Percentiles rank a stretch among this genome's conserved stretches.
Conservation (phyloP, 2,888 invertebrate species). For the Timema podura region DNA sequence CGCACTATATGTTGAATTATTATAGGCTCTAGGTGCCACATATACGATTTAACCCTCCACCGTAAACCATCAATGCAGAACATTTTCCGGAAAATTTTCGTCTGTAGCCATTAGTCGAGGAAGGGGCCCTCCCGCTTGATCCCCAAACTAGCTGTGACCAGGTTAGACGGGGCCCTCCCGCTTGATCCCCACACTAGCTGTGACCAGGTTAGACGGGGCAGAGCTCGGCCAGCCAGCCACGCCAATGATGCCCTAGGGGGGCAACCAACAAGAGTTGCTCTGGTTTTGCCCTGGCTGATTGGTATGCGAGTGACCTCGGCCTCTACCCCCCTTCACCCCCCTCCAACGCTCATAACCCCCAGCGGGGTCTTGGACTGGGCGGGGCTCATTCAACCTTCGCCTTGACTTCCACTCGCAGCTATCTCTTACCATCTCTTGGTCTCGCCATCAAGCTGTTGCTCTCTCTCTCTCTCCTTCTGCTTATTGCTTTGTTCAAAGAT, state of each 20-base stretch:
- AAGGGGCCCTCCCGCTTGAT: not conserved
- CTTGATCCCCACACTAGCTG: not conserved
- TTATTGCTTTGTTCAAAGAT: no score
- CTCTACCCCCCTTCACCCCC: not conserved
- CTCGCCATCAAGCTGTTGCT: not conserved
- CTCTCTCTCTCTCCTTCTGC: not conserved
- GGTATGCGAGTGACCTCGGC: constrained; percentile 15
- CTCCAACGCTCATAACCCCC: not conserved
- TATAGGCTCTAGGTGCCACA: no score
- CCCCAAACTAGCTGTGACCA: not conserved
- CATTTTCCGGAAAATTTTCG: no score
- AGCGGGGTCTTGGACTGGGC: not conserved
- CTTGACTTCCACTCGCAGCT: constrained; percentile 14
- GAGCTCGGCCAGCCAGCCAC: constrained; percentile 3
- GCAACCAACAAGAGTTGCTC: constrained; percentile 10
- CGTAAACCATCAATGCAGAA: no score
- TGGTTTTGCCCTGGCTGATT: constrained; percentile 15
- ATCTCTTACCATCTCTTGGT: not conserved
- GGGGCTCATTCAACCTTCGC: constrained; percentile 11
- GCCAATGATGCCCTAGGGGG: constrained; percentile 7
- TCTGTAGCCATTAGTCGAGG: not conserved
- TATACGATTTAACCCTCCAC: no score
- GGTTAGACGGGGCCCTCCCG: not conserved
- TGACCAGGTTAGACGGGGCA: not conserved
- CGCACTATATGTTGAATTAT: no score